Conservation (phyloP, 1,140 invertebrate species). For the Listronotus oregonensis region DNA sequence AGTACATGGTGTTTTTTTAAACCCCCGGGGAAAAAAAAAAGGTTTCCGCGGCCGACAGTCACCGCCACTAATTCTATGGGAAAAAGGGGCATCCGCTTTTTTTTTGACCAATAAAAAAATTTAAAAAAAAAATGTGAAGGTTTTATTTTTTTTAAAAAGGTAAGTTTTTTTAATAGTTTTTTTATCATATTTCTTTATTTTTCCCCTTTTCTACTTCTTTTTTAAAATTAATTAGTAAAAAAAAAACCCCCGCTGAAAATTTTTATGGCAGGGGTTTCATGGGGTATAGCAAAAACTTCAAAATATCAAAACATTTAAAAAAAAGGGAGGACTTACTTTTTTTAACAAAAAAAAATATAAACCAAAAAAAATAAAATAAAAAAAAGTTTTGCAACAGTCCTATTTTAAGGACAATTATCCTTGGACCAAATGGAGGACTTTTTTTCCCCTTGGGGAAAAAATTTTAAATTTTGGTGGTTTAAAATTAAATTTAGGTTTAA, state of each 20-base stretch:
- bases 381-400: too few species aligned
- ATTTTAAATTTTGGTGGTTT: too few species aligned
- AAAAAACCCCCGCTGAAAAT: conserved; percentile 71
- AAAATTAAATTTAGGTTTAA: too few species aligned
- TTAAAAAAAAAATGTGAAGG: background rate
- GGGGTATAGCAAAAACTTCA: conserved; percentile 64
- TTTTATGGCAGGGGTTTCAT: conserved; percentile 67
- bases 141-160: background rate
- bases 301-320: conserved; percentile 68
- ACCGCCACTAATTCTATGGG: conserved; percentile 88
- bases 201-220: conserved; percentile 81
- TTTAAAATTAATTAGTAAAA: conserved; percentile 72
- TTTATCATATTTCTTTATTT: background rate
- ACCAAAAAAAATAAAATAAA: too few species aligned
- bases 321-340: too few species aligned
- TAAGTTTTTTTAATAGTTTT: background rate
- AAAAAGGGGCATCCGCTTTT: conserved; percentile 73
- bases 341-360: too few species aligned
- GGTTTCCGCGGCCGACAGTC: conserved; percentile 70
- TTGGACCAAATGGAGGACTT: too few species aligned
- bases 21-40: conserved; percentile 64
- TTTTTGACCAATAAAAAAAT: conserved; percentile 71
- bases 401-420: too few species aligned
- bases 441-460: too few species aligned
- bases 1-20: conserved; percentile 64